Evolutionary conservation across 1,140 invertebrate species (phyloP).

Genomic region (Drosophila prosaltans): DNA sequence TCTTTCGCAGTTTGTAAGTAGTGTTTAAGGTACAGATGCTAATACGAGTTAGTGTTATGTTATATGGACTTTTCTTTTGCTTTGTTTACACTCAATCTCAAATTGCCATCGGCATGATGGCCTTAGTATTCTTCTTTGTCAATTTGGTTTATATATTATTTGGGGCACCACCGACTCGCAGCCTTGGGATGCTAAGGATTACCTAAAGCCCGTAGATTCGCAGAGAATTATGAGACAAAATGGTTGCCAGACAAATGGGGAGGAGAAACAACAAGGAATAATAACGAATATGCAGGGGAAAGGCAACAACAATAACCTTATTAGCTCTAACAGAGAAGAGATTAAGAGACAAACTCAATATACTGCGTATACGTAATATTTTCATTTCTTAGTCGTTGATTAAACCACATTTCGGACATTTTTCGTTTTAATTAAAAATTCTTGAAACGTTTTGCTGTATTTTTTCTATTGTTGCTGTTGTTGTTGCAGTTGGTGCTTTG

Average conservation of each 20-base stretch:
- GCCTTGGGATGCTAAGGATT: constrained; percentile 85
- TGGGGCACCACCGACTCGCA: constrained; percentile 86
- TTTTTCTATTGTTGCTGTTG: constrained; percentile 70
- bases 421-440: constrained; percentile 76
- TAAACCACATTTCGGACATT: constrained; percentile 58
- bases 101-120: constrained; percentile 88
- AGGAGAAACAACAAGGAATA: constrained; percentile 1
- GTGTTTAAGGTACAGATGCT: no score
- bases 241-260: constrained; percentile 9
- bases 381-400: constrained; percentile 50
- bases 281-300: not conserved
- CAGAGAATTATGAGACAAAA: constrained; percentile 8
- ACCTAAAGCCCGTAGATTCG: not conserved
- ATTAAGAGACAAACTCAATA: constrained; percentile 36
- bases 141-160: constrained; percentile 87
- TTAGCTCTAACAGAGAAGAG: constrained; percentile 17
- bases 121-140: constrained; percentile 87
- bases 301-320: not conserved
- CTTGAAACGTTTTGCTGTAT: constrained; percentile 67
- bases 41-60: no score
- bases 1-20: no score
- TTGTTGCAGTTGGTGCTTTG: constrained; percentile 22
- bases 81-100: constrained; percentile 86
- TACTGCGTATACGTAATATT: constrained; percentile 37
- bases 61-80: not conserved